Conservation (phyloP, 2,113 vertebrate species). For the Agapornis roseicollis region DNA sequence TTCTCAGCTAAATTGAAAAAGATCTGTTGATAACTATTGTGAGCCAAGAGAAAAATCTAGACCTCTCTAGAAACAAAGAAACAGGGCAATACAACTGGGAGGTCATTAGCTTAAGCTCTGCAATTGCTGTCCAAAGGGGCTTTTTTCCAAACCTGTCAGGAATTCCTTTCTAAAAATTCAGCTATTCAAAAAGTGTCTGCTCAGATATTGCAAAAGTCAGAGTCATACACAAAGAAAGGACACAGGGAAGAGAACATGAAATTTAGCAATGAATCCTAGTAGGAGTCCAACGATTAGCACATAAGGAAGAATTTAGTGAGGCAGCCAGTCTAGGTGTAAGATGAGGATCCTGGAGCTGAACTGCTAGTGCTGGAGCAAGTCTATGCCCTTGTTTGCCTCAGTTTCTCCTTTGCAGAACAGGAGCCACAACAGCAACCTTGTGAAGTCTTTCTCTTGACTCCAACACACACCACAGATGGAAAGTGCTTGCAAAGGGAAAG, state of each 20-base stretch:
- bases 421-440: background rate
- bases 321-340: background rate
- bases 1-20: constrained; percentile 35
- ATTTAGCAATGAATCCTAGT: background rate
- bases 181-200: background rate
- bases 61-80: background rate
- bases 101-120: constrained; percentile 25
- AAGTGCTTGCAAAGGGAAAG: constrained; percentile 31
- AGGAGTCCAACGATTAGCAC: background rate
- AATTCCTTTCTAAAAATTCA: background rate
- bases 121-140: constrained; percentile 7
- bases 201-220: background rate
- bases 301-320: background rate
- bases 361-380: background rate
- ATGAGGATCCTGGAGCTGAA: background rate
- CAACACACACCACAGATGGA: background rate
- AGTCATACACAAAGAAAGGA: background rate
- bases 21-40: constrained; percentile 33
- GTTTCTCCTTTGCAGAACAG: background rate
- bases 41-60: constrained; percentile 38
- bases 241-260: background rate
- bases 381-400: background rate
- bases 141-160: constrained; percentile 9
- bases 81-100: background rate
- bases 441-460: background rate